phyloP scores from a whole-genome alignment of 1,140 invertebrate species.

The Dendroctonus valens region DNA sequence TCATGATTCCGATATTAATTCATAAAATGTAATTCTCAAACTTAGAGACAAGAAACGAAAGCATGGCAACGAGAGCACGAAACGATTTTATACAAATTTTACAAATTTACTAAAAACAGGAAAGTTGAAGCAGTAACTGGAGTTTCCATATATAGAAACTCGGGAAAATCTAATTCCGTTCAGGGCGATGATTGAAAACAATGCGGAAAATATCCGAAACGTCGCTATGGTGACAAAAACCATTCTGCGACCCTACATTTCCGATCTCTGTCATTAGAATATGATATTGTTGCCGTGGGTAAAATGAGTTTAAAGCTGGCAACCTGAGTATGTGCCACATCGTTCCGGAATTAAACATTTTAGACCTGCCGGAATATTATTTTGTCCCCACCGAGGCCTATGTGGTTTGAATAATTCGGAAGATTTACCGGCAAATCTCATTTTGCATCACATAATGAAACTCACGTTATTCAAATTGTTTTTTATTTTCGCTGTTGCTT shows the following conservation, averaged over 20 bases:
- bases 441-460: background rate
- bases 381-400: background rate
- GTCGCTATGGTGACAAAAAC: background rate
- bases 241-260: background rate
- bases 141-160: no score
- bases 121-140: no score
- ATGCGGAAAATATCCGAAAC: no score
- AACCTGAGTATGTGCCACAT: background rate
- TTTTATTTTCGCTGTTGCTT: background rate
- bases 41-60: no score
- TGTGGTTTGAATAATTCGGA: background rate
- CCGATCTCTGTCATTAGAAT: conserved; percentile 2
- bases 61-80: no score
- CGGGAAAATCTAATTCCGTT: no score
- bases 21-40: no score
- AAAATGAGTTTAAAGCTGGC: background rate
- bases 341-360: background rate
- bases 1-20: no score
- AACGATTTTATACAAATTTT: no score
- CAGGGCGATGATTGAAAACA: no score
- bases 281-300: background rate
- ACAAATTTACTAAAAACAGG: no score
- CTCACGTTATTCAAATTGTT: conserved; percentile 1
- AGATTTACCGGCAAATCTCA: background rate
- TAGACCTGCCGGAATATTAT: background rate